Percentiles rank a stretch among this genome's conserved stretches.
Evolutionary conservation across 2,888 invertebrate species (phyloP).

Genomic region (Metacarcinus magister): DNA sequence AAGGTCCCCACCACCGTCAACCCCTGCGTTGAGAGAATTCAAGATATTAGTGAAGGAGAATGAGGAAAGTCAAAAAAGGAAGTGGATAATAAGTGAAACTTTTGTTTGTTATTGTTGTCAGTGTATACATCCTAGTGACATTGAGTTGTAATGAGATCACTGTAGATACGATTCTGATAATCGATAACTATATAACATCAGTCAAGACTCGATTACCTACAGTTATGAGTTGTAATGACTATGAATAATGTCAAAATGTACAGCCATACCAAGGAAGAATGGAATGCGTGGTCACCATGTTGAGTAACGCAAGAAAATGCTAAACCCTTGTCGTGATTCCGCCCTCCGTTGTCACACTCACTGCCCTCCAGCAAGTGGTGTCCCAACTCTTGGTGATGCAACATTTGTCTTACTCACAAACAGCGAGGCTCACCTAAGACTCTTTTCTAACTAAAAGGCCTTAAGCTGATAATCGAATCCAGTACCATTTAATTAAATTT

Average conservation of each 20-base stretch:
- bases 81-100: not conserved
- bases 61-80: not conserved
- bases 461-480: not conserved
- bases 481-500: not conserved
- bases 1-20: conserved; percentile 85
- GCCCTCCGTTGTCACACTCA: not conserved
- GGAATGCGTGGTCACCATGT: not conserved
- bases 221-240: not conserved
- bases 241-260: not conserved
- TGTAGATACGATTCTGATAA: not conserved
- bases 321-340: not conserved
- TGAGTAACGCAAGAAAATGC: not conserved
- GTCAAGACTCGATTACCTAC: not conserved
- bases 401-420: not conserved
- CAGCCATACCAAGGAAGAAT: not conserved
- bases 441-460: not conserved
- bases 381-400: not conserved
- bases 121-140: not conserved
- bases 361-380: not conserved
- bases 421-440: not conserved
- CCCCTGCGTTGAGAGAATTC: conserved; percentile 83
- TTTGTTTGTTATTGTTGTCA: not conserved
- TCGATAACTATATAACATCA: not conserved
- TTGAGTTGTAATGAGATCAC: not conserved
- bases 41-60: not conserved